These are phyloP conservation scores for Thereva nobilitata DNA, from an alignment of 2,888 invertebrate species.

Conservation along the genomic window DNA sequence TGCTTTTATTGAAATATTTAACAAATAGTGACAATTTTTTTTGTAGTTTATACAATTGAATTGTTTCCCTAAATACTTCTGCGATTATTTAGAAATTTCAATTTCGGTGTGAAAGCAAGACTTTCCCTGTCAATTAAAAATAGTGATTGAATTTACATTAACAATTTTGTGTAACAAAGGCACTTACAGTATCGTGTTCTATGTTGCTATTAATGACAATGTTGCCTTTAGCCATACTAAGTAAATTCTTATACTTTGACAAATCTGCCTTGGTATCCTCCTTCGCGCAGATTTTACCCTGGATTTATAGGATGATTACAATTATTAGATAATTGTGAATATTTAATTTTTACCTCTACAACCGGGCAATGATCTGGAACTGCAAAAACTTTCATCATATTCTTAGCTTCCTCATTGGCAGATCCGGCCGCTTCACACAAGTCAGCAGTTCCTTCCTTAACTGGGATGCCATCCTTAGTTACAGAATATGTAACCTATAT, in stretches of 20 bases:
- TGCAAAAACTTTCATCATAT: constrained; percentile 53
- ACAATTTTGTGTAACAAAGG: constrained; percentile 20
- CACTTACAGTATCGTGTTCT: constrained; percentile 58
- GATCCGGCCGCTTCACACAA: constrained; percentile 53
- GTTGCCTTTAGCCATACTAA: constrained; percentile 57
- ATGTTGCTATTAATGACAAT: constrained; percentile 53
- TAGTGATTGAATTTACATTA: background rate
- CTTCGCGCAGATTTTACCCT: constrained; percentile 55
- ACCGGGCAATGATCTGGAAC: constrained; percentile 59
- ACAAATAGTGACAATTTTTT: too few species aligned
- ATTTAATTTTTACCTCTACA: constrained; percentile 47
- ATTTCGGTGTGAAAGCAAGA: constrained; percentile 53
- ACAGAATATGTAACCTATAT: constrained; percentile 53
- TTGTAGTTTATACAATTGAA: too few species aligned
- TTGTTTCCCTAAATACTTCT: background rate
- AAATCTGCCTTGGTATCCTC: constrained; percentile 54
- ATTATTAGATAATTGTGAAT: constrained; percentile 4
- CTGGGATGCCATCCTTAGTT: constrained; percentile 57
- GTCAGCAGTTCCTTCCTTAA: constrained; percentile 57
- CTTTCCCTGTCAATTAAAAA: constrained; percentile 49
- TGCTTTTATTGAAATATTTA: too few species aligned
- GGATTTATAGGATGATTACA: constrained; percentile 43
- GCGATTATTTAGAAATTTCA: constrained; percentile 49
- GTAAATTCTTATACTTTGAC: constrained; percentile 57
- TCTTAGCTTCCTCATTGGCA: constrained; percentile 47